phyloP scores from a whole-genome alignment of 2,113 vertebrate species.

The Anarrhichthys ocellatus region DNA sequence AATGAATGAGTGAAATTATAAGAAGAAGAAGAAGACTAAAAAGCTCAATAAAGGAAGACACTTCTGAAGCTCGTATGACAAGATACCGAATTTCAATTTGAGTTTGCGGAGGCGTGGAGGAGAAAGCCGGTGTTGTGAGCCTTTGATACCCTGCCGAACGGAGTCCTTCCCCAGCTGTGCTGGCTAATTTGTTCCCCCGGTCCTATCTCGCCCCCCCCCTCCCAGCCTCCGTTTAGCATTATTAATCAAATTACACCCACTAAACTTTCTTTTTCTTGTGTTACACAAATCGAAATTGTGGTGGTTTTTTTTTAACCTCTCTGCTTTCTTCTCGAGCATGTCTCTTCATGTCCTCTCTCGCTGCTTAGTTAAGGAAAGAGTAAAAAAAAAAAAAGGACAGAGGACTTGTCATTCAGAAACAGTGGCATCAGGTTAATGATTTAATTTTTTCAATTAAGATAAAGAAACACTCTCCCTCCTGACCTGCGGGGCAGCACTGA shows the following conservation, averaged over 20 bases:
- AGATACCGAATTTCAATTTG: constrained; percentile 81
- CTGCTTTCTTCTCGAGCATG: constrained; percentile 46
- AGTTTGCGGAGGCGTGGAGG: constrained; percentile 73
- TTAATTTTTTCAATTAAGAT: constrained; percentile 87
- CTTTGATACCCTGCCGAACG: constrained; percentile 78
- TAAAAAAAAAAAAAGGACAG: constrained; percentile 2
- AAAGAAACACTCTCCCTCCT: constrained; percentile 78
- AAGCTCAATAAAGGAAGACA: constrained; percentile 57
- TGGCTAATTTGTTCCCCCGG: constrained; percentile 77
- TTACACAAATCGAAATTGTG: constrained; percentile 66
- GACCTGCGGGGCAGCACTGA: constrained; percentile 77
- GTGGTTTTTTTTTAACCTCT: background rate
- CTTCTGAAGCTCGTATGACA: constrained; percentile 77
- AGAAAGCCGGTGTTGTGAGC: constrained; percentile 70
- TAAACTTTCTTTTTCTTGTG: constrained; percentile 76
- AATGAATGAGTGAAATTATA: constrained; percentile 60
- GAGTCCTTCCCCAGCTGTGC: constrained; percentile 73
- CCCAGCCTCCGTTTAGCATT: constrained; percentile 75
- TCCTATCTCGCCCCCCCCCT: constrained; percentile 67
- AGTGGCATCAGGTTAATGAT: constrained; percentile 84
- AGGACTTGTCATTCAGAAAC: constrained; percentile 74
- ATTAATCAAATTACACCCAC: constrained; percentile 83
- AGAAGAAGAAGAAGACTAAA: constrained; percentile 5
- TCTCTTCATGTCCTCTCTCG: constrained; percentile 39
- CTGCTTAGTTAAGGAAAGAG: constrained; percentile 47